Evolutionary conservation across 2,888 invertebrate genomes (phyloP).

Genomic region (Nesidiocoris tenuis): DNA sequence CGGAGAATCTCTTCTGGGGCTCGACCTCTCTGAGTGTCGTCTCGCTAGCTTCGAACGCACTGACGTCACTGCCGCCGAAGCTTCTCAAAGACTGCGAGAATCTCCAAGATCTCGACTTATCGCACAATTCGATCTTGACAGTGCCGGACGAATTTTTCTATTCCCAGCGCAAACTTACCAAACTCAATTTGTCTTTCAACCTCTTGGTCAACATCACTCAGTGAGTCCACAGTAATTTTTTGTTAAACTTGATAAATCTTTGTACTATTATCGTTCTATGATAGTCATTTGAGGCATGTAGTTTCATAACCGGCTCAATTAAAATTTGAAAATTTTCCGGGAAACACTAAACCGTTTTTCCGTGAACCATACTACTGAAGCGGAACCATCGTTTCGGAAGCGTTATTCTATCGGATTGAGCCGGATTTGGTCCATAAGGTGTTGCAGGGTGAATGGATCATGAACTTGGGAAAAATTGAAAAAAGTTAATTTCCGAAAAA

Average conservation of each 20-base stretch:
- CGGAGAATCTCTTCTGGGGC: conserved; percentile 64
- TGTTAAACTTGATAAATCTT: not conserved
- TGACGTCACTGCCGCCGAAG: conserved; percentile 60
- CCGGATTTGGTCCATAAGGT: no score
- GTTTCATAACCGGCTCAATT: no score
- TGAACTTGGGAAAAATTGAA: no score
- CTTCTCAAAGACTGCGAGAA: conserved; percentile 65
- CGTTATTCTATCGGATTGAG: no score
- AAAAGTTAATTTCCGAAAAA: no score
- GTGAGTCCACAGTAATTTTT: conserved; percentile 19
- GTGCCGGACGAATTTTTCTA: conserved; percentile 64
- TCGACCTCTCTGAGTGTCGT: conserved; percentile 62
- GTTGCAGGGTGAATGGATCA: no score
- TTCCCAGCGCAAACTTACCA: conserved; percentile 56
- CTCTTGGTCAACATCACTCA: conserved; percentile 20
- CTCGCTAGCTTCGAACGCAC: conserved; percentile 62
- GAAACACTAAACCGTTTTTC: no score
- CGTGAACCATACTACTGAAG: no score
- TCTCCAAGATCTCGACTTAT: conserved; percentile 65
- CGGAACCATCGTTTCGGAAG: no score
- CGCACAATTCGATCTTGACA: conserved; percentile 63
- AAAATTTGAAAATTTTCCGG: no score
- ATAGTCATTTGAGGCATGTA: not conserved
- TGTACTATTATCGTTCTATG: not conserved
- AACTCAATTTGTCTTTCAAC: conserved; percentile 27